Evolutionary conservation across 2,888 invertebrate genomes (phyloP), one percentile per base, ranked within the genome.

Genomic region (Hymenopus coronatus): DNA sequence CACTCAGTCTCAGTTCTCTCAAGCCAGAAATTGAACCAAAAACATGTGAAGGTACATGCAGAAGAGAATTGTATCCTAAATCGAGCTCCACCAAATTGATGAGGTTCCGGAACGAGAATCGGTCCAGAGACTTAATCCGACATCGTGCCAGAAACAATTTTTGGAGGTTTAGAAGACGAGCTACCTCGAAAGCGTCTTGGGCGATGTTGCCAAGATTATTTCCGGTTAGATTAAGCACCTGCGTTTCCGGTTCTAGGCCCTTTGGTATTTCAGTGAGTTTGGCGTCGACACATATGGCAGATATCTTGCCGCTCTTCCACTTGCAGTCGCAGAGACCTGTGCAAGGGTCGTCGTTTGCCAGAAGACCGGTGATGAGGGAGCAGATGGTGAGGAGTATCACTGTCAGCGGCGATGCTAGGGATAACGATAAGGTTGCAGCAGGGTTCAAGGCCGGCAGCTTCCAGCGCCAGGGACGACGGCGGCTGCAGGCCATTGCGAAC

Each of bases 221-320:
- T 90, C 96, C 96, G 28, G 96, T 95, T 88, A 98, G 94, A 92
- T 97, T 97, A 89, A 98, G 95, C 88, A 97, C 95, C 93, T 97
- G 97, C 70, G 97, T 97, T 91, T 96, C 92, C 90, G 96, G 95
- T 91, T 97, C 97, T 90, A 97, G 95, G 90, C 96, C 96, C 87
- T 94, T 94, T 81, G 97, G 97, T 91, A 97, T 95, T 92, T 95
- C 94, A 91, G 96, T 95, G 91, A 97, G 95, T 92, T 96, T 96
- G 90, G 96, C 96, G 93, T 96, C 96, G 91, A 95, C 95, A 94
- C 97, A 98, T 91, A 96, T 94, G 89, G 97, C 97, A 87, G 97
- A 96, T 93, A 97, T 97, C 93, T 97, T 97, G 92, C 97, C 97
- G 92, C 96, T 96, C 93, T 97, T 97, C 97, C 97, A 98, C 94